Evolutionary conservation across 2,797 vertebrate species (phyloP).

Genomic region (Hylomyscus alleni): DNA sequence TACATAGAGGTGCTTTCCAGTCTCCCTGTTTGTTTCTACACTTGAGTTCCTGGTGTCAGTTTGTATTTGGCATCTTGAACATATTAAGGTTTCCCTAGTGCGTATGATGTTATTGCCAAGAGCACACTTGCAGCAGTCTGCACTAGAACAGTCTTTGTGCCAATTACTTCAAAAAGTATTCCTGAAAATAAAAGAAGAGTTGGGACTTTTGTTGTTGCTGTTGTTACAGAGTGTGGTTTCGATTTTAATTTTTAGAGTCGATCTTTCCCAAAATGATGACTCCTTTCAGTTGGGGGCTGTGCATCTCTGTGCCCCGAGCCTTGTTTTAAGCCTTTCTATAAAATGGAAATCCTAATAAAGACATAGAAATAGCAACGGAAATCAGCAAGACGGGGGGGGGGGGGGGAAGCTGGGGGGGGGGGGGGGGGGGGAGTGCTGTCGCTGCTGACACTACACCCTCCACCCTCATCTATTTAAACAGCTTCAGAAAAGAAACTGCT

Average conservation of each 20-base stretch:
- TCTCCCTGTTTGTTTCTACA: conserved; percentile 88
- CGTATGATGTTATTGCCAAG: conserved; percentile 95
- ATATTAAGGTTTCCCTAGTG: conserved; percentile 94
- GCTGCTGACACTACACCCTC: conserved; percentile 78
- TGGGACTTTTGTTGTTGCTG: conserved; percentile 44
- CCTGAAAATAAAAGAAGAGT: conserved; percentile 86
- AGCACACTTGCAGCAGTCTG: conserved; percentile 94
- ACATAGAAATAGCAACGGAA: conserved; percentile 60
- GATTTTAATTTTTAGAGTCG: conserved; percentile 88
- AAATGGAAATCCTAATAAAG: conserved; percentile 83
- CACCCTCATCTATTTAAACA: conserved; percentile 83
- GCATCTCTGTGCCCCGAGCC: conserved; percentile 55
- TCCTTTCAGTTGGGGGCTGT: conserved; percentile 76
- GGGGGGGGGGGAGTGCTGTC: conserved; percentile 68
- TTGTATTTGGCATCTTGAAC: conserved; percentile 94
- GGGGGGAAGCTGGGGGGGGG: conserved; percentile 29
- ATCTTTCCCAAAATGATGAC: conserved; percentile 81
- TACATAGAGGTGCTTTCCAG: conserved; percentile 91
- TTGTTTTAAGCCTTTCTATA: conserved; percentile 68
- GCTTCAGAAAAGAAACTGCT: conserved; percentile 79
- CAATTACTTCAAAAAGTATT: conserved; percentile 92
- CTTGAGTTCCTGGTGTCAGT: conserved; percentile 92
- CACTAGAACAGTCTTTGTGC: conserved; percentile 89
- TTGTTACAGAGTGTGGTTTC: conserved; percentile 87
- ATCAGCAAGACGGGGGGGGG: conserved; percentile 49